Evolutionary conservation across 2,888 invertebrate species (phyloP), one percentile per base, ranked within the genome.

Genomic region (Zelleria hepariella): DNA sequence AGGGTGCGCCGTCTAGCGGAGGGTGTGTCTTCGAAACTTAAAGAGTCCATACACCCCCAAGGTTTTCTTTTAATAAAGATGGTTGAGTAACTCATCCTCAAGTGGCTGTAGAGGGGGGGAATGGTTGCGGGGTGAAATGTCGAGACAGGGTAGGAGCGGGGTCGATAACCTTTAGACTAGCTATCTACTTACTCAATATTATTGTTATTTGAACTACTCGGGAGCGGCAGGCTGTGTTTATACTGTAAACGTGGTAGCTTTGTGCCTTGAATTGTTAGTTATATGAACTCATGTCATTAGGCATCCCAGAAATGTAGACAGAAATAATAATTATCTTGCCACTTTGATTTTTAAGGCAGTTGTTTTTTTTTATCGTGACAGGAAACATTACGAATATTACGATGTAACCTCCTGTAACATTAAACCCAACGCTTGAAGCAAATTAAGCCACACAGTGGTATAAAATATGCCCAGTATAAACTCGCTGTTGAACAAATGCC

Each of bases 81-180:
- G 2, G 10, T 49, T 49, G 20, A 21, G 49, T 49, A 20, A 49
- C 20, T 53, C 53, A 53, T 53, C 53, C 53, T n/a, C 23, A 20
- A 49, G 20, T 49, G 5, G 49, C 49, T 32, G 32, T 32, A 32
- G 49, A n/a, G 32, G 32, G 64, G 66, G 63, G 64, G 32, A 2
- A 42, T 15, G 66, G 70, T 65, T 60, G 66, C 67, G 68, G 61
- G 62, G 64, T 65, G 32, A 42, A 42, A 42, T 1, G 64, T 62
- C 61, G 60, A 59, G 59, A 60, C 64, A 56, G 65, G 66, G 68
- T 66, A 64, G 70, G 68, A 65, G 60, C 49, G 59, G 64, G 67
- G 74, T 72, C 75, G 69, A 67, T 63, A 74, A 75, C 73, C 75
- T 53, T 10, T 42, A 42, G 15, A 42, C 49, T 20, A 49, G 18